Conservation (phyloP, 2,888 invertebrate species). For the Aleiodes alternator region DNA sequence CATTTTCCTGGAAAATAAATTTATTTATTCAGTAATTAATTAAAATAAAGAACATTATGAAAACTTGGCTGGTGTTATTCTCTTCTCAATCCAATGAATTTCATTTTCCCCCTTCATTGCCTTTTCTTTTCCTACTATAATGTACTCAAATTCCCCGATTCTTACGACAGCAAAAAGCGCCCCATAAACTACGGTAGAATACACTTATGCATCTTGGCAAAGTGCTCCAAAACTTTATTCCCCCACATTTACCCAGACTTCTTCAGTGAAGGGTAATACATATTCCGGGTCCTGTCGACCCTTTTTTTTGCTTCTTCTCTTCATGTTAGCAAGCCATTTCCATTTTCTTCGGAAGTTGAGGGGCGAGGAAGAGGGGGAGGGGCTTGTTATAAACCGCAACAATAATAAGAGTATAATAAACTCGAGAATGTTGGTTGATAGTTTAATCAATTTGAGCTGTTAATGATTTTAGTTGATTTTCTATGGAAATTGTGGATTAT, state of each 20-base stretch:
- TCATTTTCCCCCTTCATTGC: neutral
- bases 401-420: too few species aligned
- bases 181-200: constrained; percentile 9
- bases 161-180: neutral
- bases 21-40: too few species aligned
- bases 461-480: too few species aligned
- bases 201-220: constrained; percentile 39
- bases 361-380: neutral
- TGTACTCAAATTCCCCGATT: constrained; percentile 6
- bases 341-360: neutral
- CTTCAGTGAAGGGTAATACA: constrained; percentile 33
- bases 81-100: neutral
- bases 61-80: too few species aligned
- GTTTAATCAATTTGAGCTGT: neutral
- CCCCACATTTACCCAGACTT: constrained; percentile 37
- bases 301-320: constrained; percentile 11
- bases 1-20: too few species aligned
- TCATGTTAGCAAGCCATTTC: constrained; percentile 7
- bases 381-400: too few species aligned
- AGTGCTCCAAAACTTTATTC: constrained; percentile 37
- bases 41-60: too few species aligned
- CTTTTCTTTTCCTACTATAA: neutral
- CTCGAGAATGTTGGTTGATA: constrained; percentile 6
- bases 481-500: too few species aligned
- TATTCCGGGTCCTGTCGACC: constrained; percentile 25